Evolutionary conservation across 1,140 invertebrate species (phyloP).

Genomic region (Caenorhabditis elegans): DNA sequence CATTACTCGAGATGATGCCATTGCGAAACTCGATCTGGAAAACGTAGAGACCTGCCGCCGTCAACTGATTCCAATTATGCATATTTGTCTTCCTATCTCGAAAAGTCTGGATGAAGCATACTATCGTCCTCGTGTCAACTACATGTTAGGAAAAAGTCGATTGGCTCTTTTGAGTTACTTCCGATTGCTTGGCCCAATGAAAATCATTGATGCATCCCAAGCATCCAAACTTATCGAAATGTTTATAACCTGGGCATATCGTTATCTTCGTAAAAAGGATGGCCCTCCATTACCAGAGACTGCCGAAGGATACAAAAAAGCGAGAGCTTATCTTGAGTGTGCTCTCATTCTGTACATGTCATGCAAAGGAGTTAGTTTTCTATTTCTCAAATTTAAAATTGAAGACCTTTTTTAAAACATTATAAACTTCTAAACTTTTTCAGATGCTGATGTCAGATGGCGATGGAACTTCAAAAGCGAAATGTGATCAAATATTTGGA

Average conservation of each 20-base stretch:
- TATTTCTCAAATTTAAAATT: no score
- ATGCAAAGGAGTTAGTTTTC: not conserved
- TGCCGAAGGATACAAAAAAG: not conserved
- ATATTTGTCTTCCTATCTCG: not conserved
- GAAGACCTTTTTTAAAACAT: no score
- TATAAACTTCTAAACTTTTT: no score
- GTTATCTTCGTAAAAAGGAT: not conserved
- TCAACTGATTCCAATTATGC: not conserved
- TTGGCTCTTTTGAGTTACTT: not conserved
- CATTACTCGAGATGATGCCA: not conserved
- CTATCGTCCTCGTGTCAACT: not conserved
- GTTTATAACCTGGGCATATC: not conserved
- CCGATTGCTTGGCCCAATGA: not conserved
- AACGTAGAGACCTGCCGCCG: not conserved
- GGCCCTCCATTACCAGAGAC: not conserved
- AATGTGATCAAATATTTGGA: not conserved
- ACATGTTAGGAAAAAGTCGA: not conserved
- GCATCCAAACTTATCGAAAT: not conserved
- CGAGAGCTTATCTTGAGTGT: slow-evolving; percentile 11
- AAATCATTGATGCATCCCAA: not conserved
- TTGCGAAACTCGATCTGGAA: not conserved
- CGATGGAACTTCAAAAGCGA: not conserved
- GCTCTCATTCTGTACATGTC: not conserved
- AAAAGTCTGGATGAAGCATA: not conserved
- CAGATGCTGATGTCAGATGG: not conserved